Evolutionary conservation across 2,797 vertebrate species (phyloP), one percentile per base, ranked within the genome.

Genomic region (Notolabrus celidotus): DNA sequence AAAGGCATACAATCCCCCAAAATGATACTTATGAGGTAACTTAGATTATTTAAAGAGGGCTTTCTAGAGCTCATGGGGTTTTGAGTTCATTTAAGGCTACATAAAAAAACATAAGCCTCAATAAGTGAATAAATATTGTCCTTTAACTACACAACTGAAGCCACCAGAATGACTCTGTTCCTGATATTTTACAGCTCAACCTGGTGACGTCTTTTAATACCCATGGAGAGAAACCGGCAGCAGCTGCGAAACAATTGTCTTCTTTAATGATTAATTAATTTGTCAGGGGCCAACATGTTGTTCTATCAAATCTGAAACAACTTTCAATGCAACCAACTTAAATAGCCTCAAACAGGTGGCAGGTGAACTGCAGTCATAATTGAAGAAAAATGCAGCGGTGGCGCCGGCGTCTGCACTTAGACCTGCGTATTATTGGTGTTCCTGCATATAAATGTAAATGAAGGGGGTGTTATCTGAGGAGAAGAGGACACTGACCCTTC

Each of bases 371-470:
- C 84, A 82, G 79, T 62, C 78, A 69, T 75, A 82, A 62, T 46
- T 16, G 20, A 36, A 65, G 29, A 15, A 51, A 52, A 56, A 64
- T 52, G 49, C 23, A 46, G 43, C 39, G 47, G 47, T 34, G 51
- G 31, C 50, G 38, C 56, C 8, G 0, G 29, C 15, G 8, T 19
- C 14, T 54, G 57, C 46, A 42, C 61, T 67, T 45, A 57, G 56
- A 68, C 55, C 73, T 53, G 42, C 33, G 12, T 17, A 51, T 60
- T 75, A 74, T 57, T 67, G 58, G 36, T 29, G 70, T 56, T 39
- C 61, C 67, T 73, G 67, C 70, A 81, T 85, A 75, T 71, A 82
- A 80, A 86, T 86, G 82, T 68, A 70, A 87, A 82, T 86, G 68
- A 81, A 72, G 64, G 39, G 16, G 31, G 73, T 77, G 59, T 75